Conservation (phyloP, 2,888 invertebrate species). For the Phengaris alcon region DNA sequence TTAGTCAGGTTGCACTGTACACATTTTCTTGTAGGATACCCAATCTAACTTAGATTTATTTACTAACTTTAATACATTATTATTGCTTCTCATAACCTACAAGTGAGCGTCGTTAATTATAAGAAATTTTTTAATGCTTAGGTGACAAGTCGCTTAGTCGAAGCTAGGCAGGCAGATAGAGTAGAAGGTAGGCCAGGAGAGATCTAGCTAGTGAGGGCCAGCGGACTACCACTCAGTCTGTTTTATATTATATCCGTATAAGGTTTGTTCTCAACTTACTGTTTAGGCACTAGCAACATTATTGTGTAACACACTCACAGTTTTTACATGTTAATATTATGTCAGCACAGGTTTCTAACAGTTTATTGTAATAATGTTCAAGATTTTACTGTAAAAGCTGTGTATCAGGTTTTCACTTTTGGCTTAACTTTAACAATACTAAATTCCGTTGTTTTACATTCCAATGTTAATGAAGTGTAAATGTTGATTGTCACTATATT, state of each 20-base stretch:
- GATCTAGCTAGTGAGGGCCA: slow-evolving; percentile 71
- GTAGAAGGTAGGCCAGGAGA: slow-evolving; percentile 65
- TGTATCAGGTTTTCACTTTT: slow-evolving; percentile 55
- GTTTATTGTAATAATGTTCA: slow-evolving; percentile 32
- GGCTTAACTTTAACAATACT: background rate
- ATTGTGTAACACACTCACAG: slow-evolving; percentile 60
- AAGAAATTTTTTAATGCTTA: slow-evolving; percentile 68
- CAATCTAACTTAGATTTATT: background rate
- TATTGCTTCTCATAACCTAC: slow-evolving; percentile 17
- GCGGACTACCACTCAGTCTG: slow-evolving; percentile 63
- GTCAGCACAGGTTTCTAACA: slow-evolving; percentile 42
- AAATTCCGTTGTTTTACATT: slow-evolving; percentile 12
- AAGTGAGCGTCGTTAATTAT: slow-evolving; percentile 28
- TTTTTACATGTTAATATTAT: slow-evolving; percentile 65
- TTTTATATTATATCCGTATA: slow-evolving; percentile 50
- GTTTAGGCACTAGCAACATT: slow-evolving; percentile 58
- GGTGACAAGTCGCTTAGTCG: slow-evolving; percentile 75
- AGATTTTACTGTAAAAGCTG: slow-evolving; percentile 59
- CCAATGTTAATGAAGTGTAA: slow-evolving; percentile 15
- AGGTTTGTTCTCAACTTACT: slow-evolving; percentile 69
- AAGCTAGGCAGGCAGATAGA: slow-evolving; percentile 76
- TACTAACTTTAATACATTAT: background rate
- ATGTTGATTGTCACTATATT: background rate
- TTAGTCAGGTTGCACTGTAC: background rate
- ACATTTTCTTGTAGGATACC: background rate